These are phyloP conservation scores for Philopedon plagiatum DNA, from an alignment of 2,888 invertebrate species.

Conservation along the genomic window DNA sequence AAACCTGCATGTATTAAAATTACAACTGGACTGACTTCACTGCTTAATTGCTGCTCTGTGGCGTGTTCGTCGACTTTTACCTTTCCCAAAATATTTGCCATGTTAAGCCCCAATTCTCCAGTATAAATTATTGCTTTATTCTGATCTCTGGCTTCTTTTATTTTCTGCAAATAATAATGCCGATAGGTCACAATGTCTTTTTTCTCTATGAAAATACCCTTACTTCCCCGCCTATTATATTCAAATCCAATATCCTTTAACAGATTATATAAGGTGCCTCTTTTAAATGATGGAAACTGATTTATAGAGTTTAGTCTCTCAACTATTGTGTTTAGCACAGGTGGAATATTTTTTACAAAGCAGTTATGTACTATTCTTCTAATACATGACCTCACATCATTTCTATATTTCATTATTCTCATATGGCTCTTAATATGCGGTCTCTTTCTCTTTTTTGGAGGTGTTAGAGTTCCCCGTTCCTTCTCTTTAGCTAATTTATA, in stretches of 20 bases:
- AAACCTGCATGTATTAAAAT: conserved; percentile 3
- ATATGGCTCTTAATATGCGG: conserved; percentile 14
- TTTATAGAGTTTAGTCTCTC: background rate
- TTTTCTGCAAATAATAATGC: conserved; percentile 7
- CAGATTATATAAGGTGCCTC: conserved; percentile 6
- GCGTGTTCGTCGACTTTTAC: background rate
- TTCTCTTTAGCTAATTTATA: conserved; percentile 10
- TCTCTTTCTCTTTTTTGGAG: background rate
- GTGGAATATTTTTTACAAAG: background rate
- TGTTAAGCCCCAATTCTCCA: background rate
- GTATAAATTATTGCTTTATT: conserved; percentile 6
- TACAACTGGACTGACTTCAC: background rate
- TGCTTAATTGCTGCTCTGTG: background rate
- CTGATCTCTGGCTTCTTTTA: background rate
- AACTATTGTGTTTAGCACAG: background rate
- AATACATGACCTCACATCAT: conserved; percentile 9
- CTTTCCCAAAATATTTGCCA: background rate
- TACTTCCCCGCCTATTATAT: background rate
- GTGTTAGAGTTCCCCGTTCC: background rate
- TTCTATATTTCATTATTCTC: conserved; percentile 8
- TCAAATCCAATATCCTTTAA: conserved; percentile 11
- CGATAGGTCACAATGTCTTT: background rate
- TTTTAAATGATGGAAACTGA: conserved; percentile 2
- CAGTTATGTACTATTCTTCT: conserved; percentile 14
- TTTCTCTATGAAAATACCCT: conserved; percentile 2